These are phyloP conservation scores for Aphis craccivora DNA, from an alignment of 1,140 invertebrate species.

Conservation along the genomic window DNA sequence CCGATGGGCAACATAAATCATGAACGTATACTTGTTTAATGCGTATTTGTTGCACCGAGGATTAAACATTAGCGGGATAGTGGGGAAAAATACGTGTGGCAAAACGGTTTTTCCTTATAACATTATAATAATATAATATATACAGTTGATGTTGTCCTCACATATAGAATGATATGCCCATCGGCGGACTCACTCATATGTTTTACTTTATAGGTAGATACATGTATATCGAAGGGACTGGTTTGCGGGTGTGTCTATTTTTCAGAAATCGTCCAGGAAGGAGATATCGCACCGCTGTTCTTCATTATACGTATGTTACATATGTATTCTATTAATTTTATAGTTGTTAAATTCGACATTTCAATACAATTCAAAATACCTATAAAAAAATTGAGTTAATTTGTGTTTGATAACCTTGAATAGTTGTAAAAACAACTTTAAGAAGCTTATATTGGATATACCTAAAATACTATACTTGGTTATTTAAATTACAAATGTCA, in stretches of 20 bases:
- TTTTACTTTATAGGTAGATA: too few species aligned
- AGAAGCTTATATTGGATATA: not conserved
- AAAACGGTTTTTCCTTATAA: not conserved
- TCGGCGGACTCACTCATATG: not conserved
- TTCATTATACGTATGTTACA: not conserved
- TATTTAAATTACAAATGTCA: not conserved
- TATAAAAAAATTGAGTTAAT: not conserved
- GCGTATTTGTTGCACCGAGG: not conserved
- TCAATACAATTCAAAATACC: not conserved
- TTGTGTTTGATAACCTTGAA: not conserved
- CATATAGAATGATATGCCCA: not conserved
- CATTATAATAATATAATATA: not conserved
- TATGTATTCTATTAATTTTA: not conserved
- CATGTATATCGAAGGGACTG: not conserved
- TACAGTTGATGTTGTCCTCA: not conserved
- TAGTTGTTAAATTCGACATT: too few species aligned
- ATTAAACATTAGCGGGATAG: not conserved
- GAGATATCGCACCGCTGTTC: not conserved
- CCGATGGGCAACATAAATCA: conserved; percentile 52
- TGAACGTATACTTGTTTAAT: conserved; percentile 1
- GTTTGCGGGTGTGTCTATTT: not conserved
- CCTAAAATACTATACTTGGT: not conserved
- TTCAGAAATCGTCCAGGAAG: not conserved
- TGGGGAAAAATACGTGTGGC: not conserved
- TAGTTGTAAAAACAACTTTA: not conserved